Base-by-base conservation (phyloP, 2,797 vertebrate genomes). In the Oreochromis mossambicus region DNA sequence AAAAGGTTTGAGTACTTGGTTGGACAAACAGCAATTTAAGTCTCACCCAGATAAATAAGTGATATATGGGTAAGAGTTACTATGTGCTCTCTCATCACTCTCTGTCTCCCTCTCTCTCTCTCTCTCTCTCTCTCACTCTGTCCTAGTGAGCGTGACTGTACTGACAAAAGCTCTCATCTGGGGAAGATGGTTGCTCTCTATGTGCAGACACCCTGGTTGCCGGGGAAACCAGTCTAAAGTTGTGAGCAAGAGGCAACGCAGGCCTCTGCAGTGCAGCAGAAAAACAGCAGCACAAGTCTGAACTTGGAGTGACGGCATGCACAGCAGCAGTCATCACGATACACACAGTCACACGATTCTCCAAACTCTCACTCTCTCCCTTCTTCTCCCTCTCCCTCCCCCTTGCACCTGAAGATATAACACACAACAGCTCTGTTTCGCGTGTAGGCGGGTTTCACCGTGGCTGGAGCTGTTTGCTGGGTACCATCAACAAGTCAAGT, bases 151-250 rank as follows among this genome's bases (percentile, higher is more conserved):
- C 95, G 95, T 96, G 95, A 96, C 94, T 96, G 94, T 93, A 96
- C 95, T 96, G 94, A 96, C 95, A 96, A 96, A 96, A 95, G 94
- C 93, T 91, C 94, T 96, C 92, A 95, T 95, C 92, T 95, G 92
- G 93, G 93, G 92, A 95, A 96, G 94, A 96, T 95, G 95, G 94
- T 96, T 95, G 95, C 93, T 91, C 92, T 96, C 90, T 94, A 95
- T 96, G 95, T 96, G 95, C 95, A 96, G 96, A 95, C 95, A 96
- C 95, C 95, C 94, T 93, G 95, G 96, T 97, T 97, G 96, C 96
- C 94, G 81, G 94, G 96, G 96, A 95, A 97, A 97, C 96, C 91
- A 90, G 91, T 95, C 92, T 95, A 95, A 96, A 96, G 96, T 96
- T 96, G 95, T 92, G 94, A 95, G 93, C 94, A 90, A 92, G 92